Conservation (phyloP, 1,140 invertebrate species). For the Macrocentrus cingulum region DNA sequence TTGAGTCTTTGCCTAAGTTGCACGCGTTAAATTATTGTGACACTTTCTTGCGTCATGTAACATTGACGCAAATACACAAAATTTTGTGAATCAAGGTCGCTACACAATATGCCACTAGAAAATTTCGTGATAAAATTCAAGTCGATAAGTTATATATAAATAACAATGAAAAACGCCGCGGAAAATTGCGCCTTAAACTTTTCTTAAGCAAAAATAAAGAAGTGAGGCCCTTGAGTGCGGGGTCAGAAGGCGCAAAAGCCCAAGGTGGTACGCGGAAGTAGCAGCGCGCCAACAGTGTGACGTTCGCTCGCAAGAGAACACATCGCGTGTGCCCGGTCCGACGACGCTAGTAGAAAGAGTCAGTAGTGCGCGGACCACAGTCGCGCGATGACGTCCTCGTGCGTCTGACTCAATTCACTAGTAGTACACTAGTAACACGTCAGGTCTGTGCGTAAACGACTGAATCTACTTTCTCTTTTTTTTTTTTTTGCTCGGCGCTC, state of each 20-base stretch:
- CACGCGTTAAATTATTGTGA: background rate
- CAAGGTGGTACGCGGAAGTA: background rate
- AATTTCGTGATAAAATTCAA: too few relatives aligned
- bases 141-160: too few relatives aligned
- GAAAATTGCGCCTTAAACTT: too few relatives aligned
- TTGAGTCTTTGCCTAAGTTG: too few relatives aligned
- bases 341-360: constrained; percentile 36
- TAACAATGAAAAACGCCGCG: too few relatives aligned
- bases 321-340: constrained; percentile 22
- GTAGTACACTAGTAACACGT: too few relatives aligned
- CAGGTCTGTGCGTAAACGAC: background rate
- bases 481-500: constrained; percentile 21
- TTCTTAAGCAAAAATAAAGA: background rate
- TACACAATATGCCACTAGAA: too few relatives aligned
- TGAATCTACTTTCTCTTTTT: constrained; percentile 29
- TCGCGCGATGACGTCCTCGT: constrained; percentile 42
- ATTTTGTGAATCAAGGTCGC: too few relatives aligned
- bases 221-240: background rate
- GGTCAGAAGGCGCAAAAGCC: background rate
- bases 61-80: background rate
- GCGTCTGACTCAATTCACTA: too few relatives aligned
- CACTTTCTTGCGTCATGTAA: background rate
- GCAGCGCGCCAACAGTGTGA: background rate
- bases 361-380: constrained; percentile 53
- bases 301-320: constrained; percentile 8